These are phyloP conservation scores for Aeoliscus strigatus DNA, from an alignment of 2,797 vertebrate genomes.

Conservation along the genomic window DNA sequence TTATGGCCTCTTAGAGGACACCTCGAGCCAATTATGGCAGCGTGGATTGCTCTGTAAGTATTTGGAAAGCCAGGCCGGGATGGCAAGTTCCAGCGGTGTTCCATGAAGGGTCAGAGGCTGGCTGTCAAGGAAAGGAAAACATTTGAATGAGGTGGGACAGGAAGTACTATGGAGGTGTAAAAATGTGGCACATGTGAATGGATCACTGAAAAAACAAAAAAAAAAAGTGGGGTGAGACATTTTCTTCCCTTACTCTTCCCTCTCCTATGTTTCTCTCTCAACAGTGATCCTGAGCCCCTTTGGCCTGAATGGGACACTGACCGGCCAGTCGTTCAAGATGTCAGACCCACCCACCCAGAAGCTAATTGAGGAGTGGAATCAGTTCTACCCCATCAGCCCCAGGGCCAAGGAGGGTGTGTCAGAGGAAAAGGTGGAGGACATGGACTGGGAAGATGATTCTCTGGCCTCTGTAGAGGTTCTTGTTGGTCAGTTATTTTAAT, in stretches of 20 bases:
- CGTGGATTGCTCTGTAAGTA: slow-evolving; percentile 56
- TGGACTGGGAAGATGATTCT: slow-evolving; percentile 98
- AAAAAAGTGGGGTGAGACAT: no score
- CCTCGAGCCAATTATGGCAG: slow-evolving; percentile 63
- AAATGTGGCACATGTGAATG: neutral
- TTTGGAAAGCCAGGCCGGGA: slow-evolving; percentile 50
- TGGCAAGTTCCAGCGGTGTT: slow-evolving; percentile 22
- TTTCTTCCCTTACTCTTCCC: neutral
- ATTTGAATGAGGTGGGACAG: slow-evolving; percentile 3
- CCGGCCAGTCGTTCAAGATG: slow-evolving; percentile 97
- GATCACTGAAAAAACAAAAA: no score
- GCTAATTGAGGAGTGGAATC: slow-evolving; percentile 98
- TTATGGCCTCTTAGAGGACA: slow-evolving; percentile 64
- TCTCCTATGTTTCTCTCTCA: slow-evolving; percentile 1
- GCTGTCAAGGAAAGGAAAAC: slow-evolving; percentile 15
- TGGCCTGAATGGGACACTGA: slow-evolving; percentile 94
- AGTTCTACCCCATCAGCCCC: slow-evolving; percentile 95
- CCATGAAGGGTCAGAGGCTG: slow-evolving; percentile 50
- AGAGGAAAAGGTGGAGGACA: slow-evolving; percentile 90
- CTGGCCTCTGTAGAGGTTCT: slow-evolving; percentile 97
- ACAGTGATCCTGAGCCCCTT: slow-evolving; percentile 97
- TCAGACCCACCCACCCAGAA: slow-evolving; percentile 96
- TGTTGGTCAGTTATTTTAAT: slow-evolving; percentile 78
- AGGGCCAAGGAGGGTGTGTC: slow-evolving; percentile 80
- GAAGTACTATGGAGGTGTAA: slow-evolving; percentile 12